These are phyloP conservation scores for Kradibia gibbosae DNA, from an alignment of 1,140 invertebrate genomes.

Conservation along the genomic window DNA sequence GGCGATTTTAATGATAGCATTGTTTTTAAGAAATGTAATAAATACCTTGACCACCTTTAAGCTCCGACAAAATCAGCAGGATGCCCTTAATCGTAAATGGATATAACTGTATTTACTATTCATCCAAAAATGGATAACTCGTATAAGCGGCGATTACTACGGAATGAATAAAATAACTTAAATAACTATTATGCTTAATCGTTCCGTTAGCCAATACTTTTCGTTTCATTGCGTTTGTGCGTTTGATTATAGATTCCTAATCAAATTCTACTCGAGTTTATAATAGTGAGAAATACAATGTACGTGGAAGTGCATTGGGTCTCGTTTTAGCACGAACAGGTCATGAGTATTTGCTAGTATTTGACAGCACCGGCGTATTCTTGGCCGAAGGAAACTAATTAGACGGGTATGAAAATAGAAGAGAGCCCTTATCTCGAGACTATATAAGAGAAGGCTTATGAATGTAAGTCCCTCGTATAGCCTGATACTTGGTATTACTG, in stretches of 20 bases:
- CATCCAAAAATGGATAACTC: no score
- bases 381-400: background rate
- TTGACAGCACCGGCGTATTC: background rate
- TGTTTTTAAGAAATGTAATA: no score
- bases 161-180: no score
- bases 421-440: background rate
- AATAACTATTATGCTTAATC: background rate
- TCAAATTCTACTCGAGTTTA: background rate
- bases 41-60: no score
- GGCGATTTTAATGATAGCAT: no score
- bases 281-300: background rate
- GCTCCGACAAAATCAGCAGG: no score
- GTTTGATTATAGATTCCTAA: background rate
- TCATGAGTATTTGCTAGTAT: background rate
- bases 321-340: background rate
- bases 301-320: background rate
- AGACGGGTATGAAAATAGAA: background rate
- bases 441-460: background rate
- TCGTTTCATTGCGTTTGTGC: background rate
- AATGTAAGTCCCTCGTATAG: background rate
- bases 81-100: no score
- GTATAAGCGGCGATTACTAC: no score
- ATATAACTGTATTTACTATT: no score
- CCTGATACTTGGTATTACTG: background rate
- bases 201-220: no score